phyloP scores from a whole-genome alignment of 2,888 invertebrate species.

The Panzeria rudis region DNA sequence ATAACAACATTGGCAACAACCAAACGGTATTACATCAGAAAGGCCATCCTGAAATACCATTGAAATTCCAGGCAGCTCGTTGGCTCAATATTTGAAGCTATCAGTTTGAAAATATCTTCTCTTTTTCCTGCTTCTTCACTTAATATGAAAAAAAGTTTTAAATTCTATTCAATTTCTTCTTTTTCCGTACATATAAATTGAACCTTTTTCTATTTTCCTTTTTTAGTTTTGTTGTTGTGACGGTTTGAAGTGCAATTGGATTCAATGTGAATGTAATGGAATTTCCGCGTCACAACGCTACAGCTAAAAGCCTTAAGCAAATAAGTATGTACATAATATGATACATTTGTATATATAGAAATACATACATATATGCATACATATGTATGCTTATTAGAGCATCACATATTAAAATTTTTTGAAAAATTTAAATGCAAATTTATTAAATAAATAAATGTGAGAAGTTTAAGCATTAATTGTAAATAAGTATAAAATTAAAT shows the following conservation, averaged over 20 bases:
- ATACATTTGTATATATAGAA: background rate
- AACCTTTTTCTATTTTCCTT: background rate
- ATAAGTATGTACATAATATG: background rate
- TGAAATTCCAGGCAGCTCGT: background rate
- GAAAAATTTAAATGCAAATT: no score
- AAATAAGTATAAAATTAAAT: no score
- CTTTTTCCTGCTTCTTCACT: background rate
- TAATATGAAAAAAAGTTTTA: slow-evolving; percentile 43
- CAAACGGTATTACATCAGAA: slow-evolving; percentile 40
- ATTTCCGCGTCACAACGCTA: slow-evolving; percentile 70
- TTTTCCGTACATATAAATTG: background rate
- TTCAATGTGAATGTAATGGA: slow-evolving; percentile 69
- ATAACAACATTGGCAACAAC: slow-evolving; percentile 57
- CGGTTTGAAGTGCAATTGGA: slow-evolving; percentile 65
- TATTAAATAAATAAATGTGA: no score
- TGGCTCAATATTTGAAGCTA: slow-evolving; percentile 10
- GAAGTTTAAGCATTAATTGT: no score
- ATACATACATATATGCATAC: no score
- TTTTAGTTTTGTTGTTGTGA: slow-evolving; percentile 30
- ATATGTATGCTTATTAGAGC: no score
- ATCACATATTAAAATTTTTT: no score
- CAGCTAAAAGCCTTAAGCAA: slow-evolving; percentile 67
- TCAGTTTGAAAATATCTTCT: slow-evolving; percentile 9
- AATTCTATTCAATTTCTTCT: slow-evolving; percentile 49
- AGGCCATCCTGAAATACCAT: slow-evolving; percentile 32